Percentiles rank a stretch among this genome's conserved stretches.
phyloP scores from a whole-genome alignment of 2,888 invertebrate genomes.

The Cyclophora punctaria region DNA sequence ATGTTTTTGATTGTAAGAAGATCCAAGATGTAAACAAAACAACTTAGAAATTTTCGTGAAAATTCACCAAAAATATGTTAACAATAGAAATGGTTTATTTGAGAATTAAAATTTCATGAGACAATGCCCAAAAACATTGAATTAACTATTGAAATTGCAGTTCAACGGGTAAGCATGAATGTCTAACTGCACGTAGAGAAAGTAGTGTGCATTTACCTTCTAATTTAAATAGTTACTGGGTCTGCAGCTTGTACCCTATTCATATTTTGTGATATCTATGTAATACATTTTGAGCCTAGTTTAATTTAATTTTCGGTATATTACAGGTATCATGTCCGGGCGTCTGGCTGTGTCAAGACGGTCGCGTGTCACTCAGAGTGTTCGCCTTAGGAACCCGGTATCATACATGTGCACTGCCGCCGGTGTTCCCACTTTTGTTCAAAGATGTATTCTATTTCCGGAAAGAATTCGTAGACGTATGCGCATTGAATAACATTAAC shows the following conservation, averaged over 20 bases:
- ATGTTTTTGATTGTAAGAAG: too few relatives aligned
- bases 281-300: too few relatives aligned
- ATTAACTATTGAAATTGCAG: slow-evolving; percentile 73
- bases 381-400: slow-evolving; percentile 80
- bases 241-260: neutral
- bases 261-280: too few relatives aligned
- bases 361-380: slow-evolving; percentile 82
- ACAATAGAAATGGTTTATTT: neutral
- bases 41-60: too few relatives aligned
- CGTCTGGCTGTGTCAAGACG: slow-evolving; percentile 87
- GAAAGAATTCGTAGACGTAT: slow-evolving; percentile 52
- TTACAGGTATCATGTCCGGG: slow-evolving; percentile 87
- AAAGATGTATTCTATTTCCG: slow-evolving; percentile 82
- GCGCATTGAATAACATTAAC: slow-evolving; percentile 59
- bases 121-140: slow-evolving; percentile 73
- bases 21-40: too few relatives aligned
- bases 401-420: slow-evolving; percentile 78
- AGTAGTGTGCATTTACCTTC: too few relatives aligned
- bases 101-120: slow-evolving; percentile 2
- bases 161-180: slow-evolving; percentile 64
- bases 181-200: too few relatives aligned
- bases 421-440: slow-evolving; percentile 82
- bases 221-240: too few relatives aligned
- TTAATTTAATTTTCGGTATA: neutral
- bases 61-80: too few relatives aligned